A percentile compares a stretch with the other conserved stretches of the same genome.
Evolutionary conservation across 2,888 invertebrate species (phyloP).

Genomic region (Escarpia spicata): DNA sequence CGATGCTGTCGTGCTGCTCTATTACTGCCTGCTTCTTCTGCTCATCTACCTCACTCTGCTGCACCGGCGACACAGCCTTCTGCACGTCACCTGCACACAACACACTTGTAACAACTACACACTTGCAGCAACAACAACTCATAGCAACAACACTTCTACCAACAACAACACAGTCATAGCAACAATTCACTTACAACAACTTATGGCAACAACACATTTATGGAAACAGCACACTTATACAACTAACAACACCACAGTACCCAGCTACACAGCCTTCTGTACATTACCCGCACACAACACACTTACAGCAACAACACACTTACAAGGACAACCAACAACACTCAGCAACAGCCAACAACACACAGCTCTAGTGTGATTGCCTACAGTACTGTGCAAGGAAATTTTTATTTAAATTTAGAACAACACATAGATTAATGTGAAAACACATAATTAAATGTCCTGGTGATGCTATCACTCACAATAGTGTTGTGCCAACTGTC

Average conservation of each 20-base stretch:
- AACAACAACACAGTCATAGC: not conserved
- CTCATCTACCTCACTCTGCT: constrained; percentile 52
- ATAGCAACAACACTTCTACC: not conserved
- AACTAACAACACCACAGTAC: not conserved
- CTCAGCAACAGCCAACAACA: too few species aligned
- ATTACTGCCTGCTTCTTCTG: constrained; percentile 52
- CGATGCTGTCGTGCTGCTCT: constrained; percentile 65
- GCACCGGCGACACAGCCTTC: constrained; percentile 58
- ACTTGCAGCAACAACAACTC: not conserved
- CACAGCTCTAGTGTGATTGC: too few species aligned
- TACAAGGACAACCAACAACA: not conserved
- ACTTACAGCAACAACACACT: not conserved
- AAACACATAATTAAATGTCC: not conserved
- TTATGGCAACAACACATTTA: constrained; percentile 46
- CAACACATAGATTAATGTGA: not conserved
- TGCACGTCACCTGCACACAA: constrained; percentile 59
- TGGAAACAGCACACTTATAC: not conserved
- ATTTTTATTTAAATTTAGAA: not conserved
- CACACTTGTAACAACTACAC: not conserved
- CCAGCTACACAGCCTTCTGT: constrained; percentile 50
- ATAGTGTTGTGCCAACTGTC: not conserved
- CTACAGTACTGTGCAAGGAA: not conserved
- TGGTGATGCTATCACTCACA: not conserved
- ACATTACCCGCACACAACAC: constrained; percentile 56
- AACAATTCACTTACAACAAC: not conserved